Percentiles rank a stretch among this genome's conserved stretches.
These are phyloP conservation scores for Candidula unifasciata DNA, from an alignment of 2,888 invertebrate genomes.

Conservation along the genomic window DNA sequence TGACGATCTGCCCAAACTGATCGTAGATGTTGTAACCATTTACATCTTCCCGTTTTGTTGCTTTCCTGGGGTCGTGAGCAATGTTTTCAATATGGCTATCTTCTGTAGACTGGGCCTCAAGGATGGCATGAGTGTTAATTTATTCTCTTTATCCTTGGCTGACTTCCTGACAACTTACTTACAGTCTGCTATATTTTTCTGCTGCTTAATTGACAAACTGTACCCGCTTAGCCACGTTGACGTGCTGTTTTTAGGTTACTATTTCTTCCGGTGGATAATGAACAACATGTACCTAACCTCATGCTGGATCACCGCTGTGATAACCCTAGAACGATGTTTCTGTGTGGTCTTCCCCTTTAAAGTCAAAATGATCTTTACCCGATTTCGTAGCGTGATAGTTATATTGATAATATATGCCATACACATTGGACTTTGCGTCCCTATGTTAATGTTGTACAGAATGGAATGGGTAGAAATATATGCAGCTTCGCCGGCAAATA, in stretches of 20 bases:
- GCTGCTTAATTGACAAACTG: not conserved
- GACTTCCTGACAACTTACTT: not conserved
- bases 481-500: too few species aligned
- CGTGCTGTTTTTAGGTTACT: not conserved
- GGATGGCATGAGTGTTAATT: too few species aligned
- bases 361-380: constrained; percentile 14
- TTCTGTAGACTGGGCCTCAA: not conserved
- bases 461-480: not conserved
- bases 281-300: constrained; percentile 19
- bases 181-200: not conserved
- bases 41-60: not conserved
- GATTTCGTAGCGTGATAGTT: not conserved
- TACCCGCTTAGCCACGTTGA: not conserved
- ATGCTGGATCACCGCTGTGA: constrained; percentile 33
- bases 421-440: not conserved
- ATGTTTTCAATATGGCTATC: not conserved
- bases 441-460: not conserved
- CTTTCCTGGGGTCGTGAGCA: constrained; percentile 6
- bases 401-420: not conserved
- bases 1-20: too few species aligned
- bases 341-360: constrained; percentile 32
- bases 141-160: constrained; percentile 10
- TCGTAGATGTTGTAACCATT: not conserved
- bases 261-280: not conserved
- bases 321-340: constrained; percentile 24